phyloP scores from a whole-genome alignment of 2,113 vertebrate genomes.

The Ancistrus triradiatus region DNA sequence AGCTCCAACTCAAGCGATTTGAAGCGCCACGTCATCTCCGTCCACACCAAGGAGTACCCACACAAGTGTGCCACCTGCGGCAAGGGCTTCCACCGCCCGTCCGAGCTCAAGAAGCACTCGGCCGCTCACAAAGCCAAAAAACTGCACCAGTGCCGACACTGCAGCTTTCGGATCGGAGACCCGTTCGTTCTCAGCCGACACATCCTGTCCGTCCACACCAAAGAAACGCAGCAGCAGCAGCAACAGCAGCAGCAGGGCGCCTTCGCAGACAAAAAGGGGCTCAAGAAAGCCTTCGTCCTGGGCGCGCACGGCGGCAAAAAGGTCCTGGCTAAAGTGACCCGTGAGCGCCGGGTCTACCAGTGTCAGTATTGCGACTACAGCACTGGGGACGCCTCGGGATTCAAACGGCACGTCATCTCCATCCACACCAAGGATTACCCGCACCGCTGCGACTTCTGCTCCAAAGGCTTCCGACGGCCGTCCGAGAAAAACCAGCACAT shows the following conservation, averaged over 20 bases:
- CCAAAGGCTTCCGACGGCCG: conserved; percentile 84
- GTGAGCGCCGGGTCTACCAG: conserved; percentile 83
- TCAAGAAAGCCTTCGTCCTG: conserved; percentile 49
- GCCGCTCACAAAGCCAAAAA: conserved; percentile 82
- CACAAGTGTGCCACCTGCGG: conserved; percentile 86
- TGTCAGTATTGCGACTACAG: conserved; percentile 88
- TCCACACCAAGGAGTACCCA: conserved; percentile 88
- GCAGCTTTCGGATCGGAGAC: conserved; percentile 84
- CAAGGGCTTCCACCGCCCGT: conserved; percentile 86
- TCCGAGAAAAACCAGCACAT: conserved; percentile 90
- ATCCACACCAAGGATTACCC: conserved; percentile 91
- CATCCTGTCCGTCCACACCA: conserved; percentile 86
- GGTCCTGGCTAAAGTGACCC: conserved; percentile 83
- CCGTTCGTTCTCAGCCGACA: conserved; percentile 85
- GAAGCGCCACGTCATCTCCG: conserved; percentile 84
- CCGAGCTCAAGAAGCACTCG: conserved; percentile 86
- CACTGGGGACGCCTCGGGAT: conserved; percentile 85
- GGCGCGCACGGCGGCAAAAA: conserved; percentile 42
- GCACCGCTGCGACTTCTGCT: conserved; percentile 84
- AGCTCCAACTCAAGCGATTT: conserved; percentile 89
- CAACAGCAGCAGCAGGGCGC: conserved; percentile 71
- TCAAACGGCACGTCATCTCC: conserved; percentile 86
- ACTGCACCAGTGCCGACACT: conserved; percentile 85
- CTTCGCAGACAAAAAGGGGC: conserved; percentile 80
- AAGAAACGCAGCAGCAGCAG: conserved; percentile 66